These are phyloP conservation scores for Heterotis niloticus DNA, from an alignment of 2,113 vertebrate genomes.

Conservation along the genomic window DNA sequence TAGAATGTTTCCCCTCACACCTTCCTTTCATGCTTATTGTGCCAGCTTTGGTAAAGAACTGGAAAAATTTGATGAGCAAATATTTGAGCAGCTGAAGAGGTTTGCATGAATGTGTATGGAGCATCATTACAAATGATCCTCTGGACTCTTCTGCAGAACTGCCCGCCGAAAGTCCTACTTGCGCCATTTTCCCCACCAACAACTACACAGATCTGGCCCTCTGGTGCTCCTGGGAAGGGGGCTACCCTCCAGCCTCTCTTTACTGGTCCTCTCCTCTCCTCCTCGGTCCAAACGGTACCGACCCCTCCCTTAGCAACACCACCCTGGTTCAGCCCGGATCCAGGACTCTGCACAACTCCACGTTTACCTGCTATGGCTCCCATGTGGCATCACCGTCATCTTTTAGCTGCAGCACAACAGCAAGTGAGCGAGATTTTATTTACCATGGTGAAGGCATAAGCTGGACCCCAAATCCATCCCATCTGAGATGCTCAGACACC, in stretches of 20 bases:
- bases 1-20: no score
- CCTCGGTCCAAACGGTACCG: conserved; percentile 31
- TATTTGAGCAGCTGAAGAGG: no score
- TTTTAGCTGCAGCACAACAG: conserved; percentile 55
- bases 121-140: no score
- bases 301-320: conserved; percentile 52
- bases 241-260: conserved; percentile 69
- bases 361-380: conserved; percentile 70
- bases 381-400: conserved; percentile 60
- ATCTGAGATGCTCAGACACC: no score
- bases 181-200: conserved; percentile 60
- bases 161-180: conserved; percentile 72
- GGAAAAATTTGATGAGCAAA: no score
- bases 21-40: no score
- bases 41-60: no score
- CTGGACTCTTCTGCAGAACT: conserved; percentile 63
- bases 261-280: conserved; percentile 64
- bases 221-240: conserved; percentile 75
- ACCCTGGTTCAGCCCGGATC: conserved; percentile 56
- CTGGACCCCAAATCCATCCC: conserved; percentile 42
- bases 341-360: conserved; percentile 59
- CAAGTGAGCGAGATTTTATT: no score
- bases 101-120: no score
- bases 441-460: no score
- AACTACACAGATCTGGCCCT: conserved; percentile 65